These are phyloP conservation scores for Labeo catla DNA, from an alignment of 2,113 vertebrate species.

Conservation along the genomic window DNA sequence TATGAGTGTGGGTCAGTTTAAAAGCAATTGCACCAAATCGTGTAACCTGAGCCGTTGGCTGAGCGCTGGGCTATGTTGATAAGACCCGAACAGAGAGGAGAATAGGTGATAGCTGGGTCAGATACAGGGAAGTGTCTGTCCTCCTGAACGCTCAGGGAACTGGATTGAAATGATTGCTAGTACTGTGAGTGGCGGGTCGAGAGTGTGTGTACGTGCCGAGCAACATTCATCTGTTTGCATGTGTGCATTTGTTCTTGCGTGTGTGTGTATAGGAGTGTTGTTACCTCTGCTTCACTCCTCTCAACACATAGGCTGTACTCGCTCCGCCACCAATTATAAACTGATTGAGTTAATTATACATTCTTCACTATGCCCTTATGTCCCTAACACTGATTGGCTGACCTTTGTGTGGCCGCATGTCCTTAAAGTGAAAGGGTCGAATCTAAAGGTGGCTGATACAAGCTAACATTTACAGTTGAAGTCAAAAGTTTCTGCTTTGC, in stretches of 20 bases:
- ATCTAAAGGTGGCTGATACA: not conserved
- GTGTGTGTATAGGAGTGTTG: conserved; percentile 53
- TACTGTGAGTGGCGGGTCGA: conserved; percentile 50
- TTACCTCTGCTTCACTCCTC: conserved; percentile 53
- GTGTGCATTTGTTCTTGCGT: conserved; percentile 62
- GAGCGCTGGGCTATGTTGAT: conserved; percentile 45
- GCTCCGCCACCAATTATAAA: conserved; percentile 48
- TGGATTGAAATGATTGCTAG: conserved; percentile 24
- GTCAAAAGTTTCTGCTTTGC: too few relatives aligned
- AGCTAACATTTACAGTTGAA: not conserved
- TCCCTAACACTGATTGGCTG: conserved; percentile 57
- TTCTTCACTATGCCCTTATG: conserved; percentile 57
- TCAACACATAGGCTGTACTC: conserved; percentile 60
- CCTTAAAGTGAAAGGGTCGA: conserved; percentile 11
- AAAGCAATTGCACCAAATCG: conserved; percentile 43
- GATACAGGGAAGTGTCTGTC: conserved; percentile 38
- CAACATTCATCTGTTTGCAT: conserved; percentile 25
- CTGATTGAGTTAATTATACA: conserved; percentile 62
- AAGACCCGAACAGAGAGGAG: conserved; percentile 41
- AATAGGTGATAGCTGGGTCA: conserved; percentile 46
- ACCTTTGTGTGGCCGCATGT: conserved; percentile 15
- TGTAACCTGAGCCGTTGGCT: conserved; percentile 48
- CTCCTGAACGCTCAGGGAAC: conserved; percentile 31
- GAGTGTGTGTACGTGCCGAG: conserved; percentile 37
- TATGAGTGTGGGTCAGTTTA: conserved; percentile 48